Percentiles rank a stretch among this genome's conserved stretches.
Evolutionary conservation across 2,797 vertebrate genomes (phyloP).

Genomic region (Neosilurus hyrtlii): DNA sequence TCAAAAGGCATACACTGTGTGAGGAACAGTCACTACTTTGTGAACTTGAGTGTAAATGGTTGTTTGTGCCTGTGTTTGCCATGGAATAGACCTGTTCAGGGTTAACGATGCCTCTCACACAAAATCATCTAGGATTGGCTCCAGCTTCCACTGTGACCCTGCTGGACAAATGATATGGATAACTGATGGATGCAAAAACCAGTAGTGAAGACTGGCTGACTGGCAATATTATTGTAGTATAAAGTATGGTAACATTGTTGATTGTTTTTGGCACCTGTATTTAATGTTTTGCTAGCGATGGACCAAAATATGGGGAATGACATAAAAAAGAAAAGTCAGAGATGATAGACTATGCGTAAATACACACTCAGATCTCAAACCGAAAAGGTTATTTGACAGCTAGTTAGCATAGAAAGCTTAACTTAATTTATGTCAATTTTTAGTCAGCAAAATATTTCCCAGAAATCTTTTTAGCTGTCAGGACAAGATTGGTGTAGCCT

Average conservation of each 20-base stretch:
- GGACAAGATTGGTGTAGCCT: neutral
- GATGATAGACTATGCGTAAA: neutral
- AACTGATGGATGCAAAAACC: too few species aligned
- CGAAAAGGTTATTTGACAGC: neutral
- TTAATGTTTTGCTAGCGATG: neutral
- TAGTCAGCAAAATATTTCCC: neutral
- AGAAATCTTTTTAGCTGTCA: neutral
- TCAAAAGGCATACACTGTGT: too few species aligned
- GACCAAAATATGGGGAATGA: neutral
- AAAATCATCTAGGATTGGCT: too few species aligned
- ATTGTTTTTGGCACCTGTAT: neutral
- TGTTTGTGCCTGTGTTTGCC: too few species aligned
- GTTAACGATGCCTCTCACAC: too few species aligned
- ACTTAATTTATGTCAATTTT: neutral
- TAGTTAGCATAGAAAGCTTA: neutral
- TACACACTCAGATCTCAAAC: too few species aligned
- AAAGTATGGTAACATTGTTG: neutral
- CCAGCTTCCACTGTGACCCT: too few species aligned
- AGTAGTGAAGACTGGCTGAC: neutral
- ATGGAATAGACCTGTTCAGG: too few species aligned
- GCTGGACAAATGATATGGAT: too few species aligned
- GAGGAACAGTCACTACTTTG: too few species aligned
- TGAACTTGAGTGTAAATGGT: too few species aligned
- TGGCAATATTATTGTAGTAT: neutral
- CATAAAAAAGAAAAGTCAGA: neutral